A percentile compares a stretch with the other conserved stretches of the same genome.
Evolutionary conservation across 1,140 invertebrate genomes (phyloP).

Genomic region (Lordiphosa stackelbergi): DNA sequence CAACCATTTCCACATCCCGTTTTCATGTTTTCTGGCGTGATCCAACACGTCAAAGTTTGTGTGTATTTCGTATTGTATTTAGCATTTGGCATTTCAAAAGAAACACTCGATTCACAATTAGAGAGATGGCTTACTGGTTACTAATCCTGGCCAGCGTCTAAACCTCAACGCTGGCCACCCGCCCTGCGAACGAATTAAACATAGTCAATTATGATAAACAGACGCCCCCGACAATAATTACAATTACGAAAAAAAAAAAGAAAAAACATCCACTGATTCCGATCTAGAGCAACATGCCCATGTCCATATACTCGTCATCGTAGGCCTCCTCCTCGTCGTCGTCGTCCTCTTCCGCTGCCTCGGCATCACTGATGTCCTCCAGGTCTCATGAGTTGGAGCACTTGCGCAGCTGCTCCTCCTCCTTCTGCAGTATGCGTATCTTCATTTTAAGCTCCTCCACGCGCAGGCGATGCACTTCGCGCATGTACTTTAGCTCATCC

Average conservation of each 20-base stretch:
- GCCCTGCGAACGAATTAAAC: conserved; percentile 19
- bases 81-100: conserved; percentile 11
- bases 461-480: conserved; percentile 65
- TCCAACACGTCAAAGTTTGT: conserved; percentile 1
- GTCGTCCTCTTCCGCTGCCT: conserved; percentile 17
- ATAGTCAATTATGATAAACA: conserved; percentile 22
- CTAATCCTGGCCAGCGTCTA: conserved; percentile 28
- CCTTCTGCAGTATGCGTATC: conserved; percentile 73
- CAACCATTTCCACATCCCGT: not conserved
- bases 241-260: too few species aligned
- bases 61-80: conserved; percentile 16
- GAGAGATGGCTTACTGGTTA: conserved; percentile 31
- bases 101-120: conserved; percentile 47
- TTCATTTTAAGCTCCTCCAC: conserved; percentile 74
- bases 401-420: conserved; percentile 68
- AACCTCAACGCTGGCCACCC: conserved; percentile 21
- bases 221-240: conserved; percentile 14
- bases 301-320: conserved; percentile 31
- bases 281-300: conserved; percentile 35
- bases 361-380: conserved; percentile 57
- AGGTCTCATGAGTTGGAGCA: conserved; percentile 59
- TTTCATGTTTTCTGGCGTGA: not conserved
- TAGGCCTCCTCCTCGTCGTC: conserved; percentile 1
- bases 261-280: not conserved
- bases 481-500: conserved; percentile 72